phyloP scores from a whole-genome alignment of 2,888 invertebrate species.

The Clistopyga incitator region DNA sequence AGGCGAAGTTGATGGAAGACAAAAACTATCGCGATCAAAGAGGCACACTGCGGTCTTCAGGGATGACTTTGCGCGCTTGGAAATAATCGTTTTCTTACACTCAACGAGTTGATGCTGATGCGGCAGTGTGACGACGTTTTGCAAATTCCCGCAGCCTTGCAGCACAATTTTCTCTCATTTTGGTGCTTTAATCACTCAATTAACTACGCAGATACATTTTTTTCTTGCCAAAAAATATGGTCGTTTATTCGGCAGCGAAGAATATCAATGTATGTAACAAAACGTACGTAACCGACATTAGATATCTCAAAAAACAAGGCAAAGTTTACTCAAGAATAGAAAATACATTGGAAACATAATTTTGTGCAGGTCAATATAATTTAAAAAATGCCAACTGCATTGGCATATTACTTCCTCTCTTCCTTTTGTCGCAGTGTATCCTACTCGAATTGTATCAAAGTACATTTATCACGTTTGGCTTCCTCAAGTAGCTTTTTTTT shows the following conservation, averaged over 20 bases:
- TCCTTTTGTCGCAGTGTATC: too few species aligned
- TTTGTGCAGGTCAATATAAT: not conserved
- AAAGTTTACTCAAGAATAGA: not conserved
- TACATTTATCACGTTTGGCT: too few species aligned
- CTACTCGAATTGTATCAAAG: too few species aligned
- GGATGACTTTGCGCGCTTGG: slow-evolving; percentile 74
- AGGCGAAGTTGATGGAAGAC: slow-evolving; percentile 38
- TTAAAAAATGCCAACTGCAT: too few species aligned
- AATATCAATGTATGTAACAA: too few species aligned
- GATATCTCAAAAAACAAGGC: not conserved
- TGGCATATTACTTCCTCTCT: too few species aligned
- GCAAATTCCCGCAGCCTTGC: slow-evolving; percentile 32
- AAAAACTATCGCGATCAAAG: slow-evolving; percentile 78
- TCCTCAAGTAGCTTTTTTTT: too few species aligned
- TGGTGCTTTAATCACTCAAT: slow-evolving; percentile 30
- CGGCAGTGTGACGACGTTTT: slow-evolving; percentile 45
- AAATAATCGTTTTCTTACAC: slow-evolving; percentile 77
- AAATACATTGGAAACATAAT: not conserved
- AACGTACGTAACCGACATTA: not conserved
- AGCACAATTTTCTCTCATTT: slow-evolving; percentile 45
- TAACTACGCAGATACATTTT: slow-evolving; percentile 5
- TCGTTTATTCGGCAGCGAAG: not conserved
- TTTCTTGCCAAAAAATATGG: not conserved
- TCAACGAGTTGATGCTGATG: slow-evolving; percentile 40
- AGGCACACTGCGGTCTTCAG: slow-evolving; percentile 70